Percentiles rank a stretch among this genome's conserved stretches.
Conservation (phyloP, 2,113 vertebrate genomes). For the Rhagologus leucostigma region DNA sequence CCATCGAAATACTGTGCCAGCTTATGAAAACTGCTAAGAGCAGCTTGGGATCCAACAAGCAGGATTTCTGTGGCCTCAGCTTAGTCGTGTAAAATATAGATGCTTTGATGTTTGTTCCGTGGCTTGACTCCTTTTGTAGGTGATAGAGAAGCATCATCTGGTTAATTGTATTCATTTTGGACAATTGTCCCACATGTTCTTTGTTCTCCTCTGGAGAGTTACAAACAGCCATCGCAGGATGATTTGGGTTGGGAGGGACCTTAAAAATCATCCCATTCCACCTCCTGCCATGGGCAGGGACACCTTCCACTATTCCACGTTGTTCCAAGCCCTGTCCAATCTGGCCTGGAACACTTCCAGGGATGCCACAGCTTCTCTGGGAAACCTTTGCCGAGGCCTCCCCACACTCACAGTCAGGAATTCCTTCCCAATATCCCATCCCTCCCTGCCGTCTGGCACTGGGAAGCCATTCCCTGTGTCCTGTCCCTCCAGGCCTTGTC, state of each 20-base stretch:
- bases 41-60: background rate
- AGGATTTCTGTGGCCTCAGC: background rate
- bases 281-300: background rate
- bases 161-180: background rate
- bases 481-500: background rate
- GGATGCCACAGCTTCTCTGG: background rate
- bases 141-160: background rate
- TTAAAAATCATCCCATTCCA: too few relatives aligned
- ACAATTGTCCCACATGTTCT: background rate
- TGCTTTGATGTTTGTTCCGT: background rate
- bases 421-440: background rate
- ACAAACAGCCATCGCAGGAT: background rate
- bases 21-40: background rate
- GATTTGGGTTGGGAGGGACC: background rate
- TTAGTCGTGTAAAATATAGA: background rate
- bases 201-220: background rate
- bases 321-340: fast-evolving
- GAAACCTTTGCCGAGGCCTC: background rate
- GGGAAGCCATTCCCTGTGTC: background rate
- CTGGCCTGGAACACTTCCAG: fast-evolving
- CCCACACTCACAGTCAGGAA: fast-evolving
- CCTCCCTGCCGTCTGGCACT: fast-evolving
- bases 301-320: fast-evolving
- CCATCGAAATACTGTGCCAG: background rate
- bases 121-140: background rate